Percentiles rank a stretch among this genome's conserved stretches.
Evolutionary conservation across 2,113 vertebrate species (phyloP).

Genomic region (Rousettus leschenaultii): DNA sequence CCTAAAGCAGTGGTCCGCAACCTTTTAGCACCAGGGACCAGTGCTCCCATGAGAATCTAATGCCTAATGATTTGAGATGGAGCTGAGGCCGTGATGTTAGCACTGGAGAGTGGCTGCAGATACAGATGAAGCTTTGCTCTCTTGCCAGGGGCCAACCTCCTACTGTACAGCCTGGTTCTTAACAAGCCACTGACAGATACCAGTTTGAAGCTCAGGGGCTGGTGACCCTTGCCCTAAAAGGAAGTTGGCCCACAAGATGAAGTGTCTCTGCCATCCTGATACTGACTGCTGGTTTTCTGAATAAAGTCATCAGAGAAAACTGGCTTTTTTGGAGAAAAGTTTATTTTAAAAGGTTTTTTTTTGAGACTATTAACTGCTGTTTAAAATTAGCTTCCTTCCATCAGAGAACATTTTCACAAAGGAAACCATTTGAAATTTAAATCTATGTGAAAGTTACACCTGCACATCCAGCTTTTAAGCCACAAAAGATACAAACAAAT

Average conservation of each 20-base stretch:
- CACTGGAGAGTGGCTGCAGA: no score
- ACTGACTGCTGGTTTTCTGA: not conserved
- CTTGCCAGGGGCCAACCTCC: no score
- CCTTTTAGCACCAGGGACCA: no score
- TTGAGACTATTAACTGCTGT: not conserved
- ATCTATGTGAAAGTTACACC: not conserved
- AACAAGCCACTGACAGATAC: no score
- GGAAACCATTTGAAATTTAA: not conserved
- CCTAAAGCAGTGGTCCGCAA: no score
- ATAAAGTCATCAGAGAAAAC: not conserved
- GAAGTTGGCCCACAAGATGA: rapidly evolving
- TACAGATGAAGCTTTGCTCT: no score
- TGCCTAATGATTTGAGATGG: no score
- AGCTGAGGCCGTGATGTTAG: no score
- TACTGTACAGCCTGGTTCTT: no score
- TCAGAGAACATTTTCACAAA: not conserved
- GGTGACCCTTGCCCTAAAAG: no score
- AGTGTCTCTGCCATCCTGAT: not conserved
- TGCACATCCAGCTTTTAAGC: not conserved
- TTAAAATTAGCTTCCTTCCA: not conserved
- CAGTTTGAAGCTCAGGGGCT: no score
- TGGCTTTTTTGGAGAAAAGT: not conserved
- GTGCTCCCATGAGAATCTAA: no score
- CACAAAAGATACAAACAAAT: not conserved
- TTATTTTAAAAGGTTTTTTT: not conserved